Base-by-base conservation (phyloP, 1,140 invertebrate genomes). In the Phocides pigmalion region DNA sequence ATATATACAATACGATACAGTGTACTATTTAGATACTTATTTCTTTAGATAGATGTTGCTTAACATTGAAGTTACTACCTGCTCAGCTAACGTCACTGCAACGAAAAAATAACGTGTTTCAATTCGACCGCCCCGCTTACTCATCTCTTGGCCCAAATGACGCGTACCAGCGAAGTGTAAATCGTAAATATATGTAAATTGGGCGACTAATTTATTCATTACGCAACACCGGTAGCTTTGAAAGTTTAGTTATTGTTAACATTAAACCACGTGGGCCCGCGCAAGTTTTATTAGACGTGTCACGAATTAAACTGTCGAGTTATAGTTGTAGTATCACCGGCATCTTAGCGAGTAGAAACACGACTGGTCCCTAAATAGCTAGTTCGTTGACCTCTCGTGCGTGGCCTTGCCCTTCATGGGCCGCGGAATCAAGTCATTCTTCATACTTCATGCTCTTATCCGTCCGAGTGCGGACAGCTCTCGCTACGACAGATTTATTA, bases 391-490 rank as follows among this genome's bases (percentile, higher is more conserved):
- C 74, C 75, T 59, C 61, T 25, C 15, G 44, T 71, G 62, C 54
- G 62, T 80, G 83, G 83, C 85, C 83, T 86, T 86, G 83, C 81
- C 83, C 82, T 86, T 86, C 74, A 74, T 66, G 62, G 67, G 59
- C 47, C 62, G 64, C 62, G 68, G 77, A 76, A 79, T 79, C 75
- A 70, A 72, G 66, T 74, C 79, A 78, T 69, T 78, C 72, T 63
- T 81, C 77, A 76, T 74, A 74, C 72, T 70, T 69, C 70, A 76
- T 71, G 69, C 71, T 70, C 68, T 68, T 68, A 73, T 63, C 65
- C 73, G 56, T 56, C 64, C 68, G 53, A 42, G 56, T 63, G 68
- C 47, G 58, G 69, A 64, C 50, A 69, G 66, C 65, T 35, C 56
- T 54, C 25, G 6, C 61, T 51, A 9, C 41, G 19, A 16, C 49